Evolutionary conservation across 1,140 invertebrate genomes (phyloP).

Genomic region (Metopolophium dirhodum): DNA sequence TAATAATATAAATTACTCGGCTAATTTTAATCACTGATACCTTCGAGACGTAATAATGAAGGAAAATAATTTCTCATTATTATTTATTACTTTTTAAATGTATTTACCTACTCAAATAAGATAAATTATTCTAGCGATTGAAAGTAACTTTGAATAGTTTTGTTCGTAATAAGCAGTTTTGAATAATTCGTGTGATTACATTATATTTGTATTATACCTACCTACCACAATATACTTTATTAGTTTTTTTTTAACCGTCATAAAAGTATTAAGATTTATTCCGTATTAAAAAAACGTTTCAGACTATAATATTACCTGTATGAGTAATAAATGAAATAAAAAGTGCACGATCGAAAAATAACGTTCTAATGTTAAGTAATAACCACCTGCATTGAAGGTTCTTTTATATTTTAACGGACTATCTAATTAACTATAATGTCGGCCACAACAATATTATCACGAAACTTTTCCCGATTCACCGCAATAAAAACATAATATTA

Average conservation of each 20-base stretch:
- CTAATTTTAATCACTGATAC: background rate
- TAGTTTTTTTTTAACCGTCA: background rate
- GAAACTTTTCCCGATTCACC: background rate
- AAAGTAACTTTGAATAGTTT: background rate
- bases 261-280: background rate
- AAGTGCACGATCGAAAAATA: background rate
- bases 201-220: background rate
- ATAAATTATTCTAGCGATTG: background rate
- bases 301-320: background rate
- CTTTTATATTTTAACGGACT: background rate
- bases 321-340: background rate
- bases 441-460: background rate
- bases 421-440: background rate
- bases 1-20: background rate
- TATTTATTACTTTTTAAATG: background rate
- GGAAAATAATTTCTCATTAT: background rate
- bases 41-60: background rate
- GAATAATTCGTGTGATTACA: background rate
- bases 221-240: background rate
- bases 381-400: background rate
- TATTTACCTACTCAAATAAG: background rate
- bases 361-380: background rate
- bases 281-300: background rate
- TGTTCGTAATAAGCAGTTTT: background rate
- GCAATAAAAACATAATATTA: background rate